A percentile compares a stretch with the other conserved stretches of the same genome.
These are phyloP conservation scores for Lymantria monacha DNA, from an alignment of 2,888 invertebrate species.

Conservation along the genomic window DNA sequence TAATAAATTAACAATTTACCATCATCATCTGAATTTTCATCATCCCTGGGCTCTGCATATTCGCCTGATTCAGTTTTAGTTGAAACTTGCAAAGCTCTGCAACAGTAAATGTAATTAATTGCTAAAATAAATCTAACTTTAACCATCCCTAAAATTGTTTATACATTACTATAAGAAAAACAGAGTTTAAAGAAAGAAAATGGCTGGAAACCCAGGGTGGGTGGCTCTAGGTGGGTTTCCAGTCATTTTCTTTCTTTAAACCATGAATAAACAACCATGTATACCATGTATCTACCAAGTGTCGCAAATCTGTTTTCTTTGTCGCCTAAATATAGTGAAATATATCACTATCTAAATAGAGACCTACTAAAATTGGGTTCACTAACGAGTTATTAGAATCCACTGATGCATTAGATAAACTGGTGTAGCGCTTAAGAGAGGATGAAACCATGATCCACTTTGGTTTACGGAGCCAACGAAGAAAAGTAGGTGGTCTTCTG, in stretches of 20 bases:
- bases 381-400: slow-evolving; percentile 6
- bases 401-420: slow-evolving; percentile 2
- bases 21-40: slow-evolving; percentile 68
- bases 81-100: slow-evolving; percentile 59
- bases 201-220: too few species aligned
- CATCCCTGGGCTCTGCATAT: slow-evolving; percentile 54
- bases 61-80: slow-evolving; percentile 51
- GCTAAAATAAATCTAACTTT: too few species aligned
- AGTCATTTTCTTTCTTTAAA: too few species aligned
- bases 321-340: too few species aligned
- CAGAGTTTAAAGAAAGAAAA: too few species aligned
- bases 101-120: slow-evolving; percentile 9
- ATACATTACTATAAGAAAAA: too few species aligned
- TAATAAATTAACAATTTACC: too few species aligned
- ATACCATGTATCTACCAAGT: too few species aligned
- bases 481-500: slow-evolving; percentile 8
- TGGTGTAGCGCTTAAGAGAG: slow-evolving; percentile 3
- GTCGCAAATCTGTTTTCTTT: too few species aligned
- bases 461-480: slow-evolving; percentile 9
- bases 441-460: slow-evolving; percentile 3
- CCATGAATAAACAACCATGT: too few species aligned
- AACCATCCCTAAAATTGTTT: too few species aligned
- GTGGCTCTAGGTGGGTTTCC: too few species aligned
- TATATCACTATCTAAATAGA: neutral
- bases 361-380: neutral